Evolutionary conservation across 2,888 invertebrate genomes (phyloP), one percentile per base, ranked within the genome.

Genomic region (Nephrotoma appendiculata): DNA sequence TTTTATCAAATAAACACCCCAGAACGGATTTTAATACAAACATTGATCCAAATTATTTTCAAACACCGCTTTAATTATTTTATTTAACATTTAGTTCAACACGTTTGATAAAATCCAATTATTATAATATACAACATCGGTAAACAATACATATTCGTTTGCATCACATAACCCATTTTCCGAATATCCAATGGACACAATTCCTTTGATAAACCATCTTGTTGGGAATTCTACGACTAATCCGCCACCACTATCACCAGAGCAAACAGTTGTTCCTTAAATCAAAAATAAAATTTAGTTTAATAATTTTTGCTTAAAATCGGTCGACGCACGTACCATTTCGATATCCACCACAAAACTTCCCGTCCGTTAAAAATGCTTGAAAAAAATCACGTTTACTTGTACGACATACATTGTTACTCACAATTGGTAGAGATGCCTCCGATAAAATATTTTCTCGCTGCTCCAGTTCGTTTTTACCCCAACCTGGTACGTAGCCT

Each of bases 161-260:
- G 15, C 42, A 43, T 86, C 86, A 57, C 87, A 87, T 11, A 31
- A 31, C 7, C 41, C 41, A 41, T 83, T 41, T 57, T 86, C 57
- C 12, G 44, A 41, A 9, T 84, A 2, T 5, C 86, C 86, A 42
- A 84, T 41, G 0, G 83, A 83, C 0, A 87, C 71, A 7, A 86
- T 45, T 9, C 87, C 87, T 86, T 86, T 43, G 19, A 87, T 43
- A 48, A 84, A 87, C 86, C 83, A 87, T 15, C 52, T 44, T 11
- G 48, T 85, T 4, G 42, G 52, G 19, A 42, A 41, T 71, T 87
- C 41, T 0, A 87, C 3, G 6, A 86, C 86, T 4, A 87, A 57
- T 7, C 86, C 86, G 6, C 87, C 87, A 41, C 86, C 87, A n/a
- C 83, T 83, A 41, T 83, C 83, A 41, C 83, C 83, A 6, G 41